Conservation (phyloP, 2,113 vertebrate species). For the Narcine bancroftii region DNA sequence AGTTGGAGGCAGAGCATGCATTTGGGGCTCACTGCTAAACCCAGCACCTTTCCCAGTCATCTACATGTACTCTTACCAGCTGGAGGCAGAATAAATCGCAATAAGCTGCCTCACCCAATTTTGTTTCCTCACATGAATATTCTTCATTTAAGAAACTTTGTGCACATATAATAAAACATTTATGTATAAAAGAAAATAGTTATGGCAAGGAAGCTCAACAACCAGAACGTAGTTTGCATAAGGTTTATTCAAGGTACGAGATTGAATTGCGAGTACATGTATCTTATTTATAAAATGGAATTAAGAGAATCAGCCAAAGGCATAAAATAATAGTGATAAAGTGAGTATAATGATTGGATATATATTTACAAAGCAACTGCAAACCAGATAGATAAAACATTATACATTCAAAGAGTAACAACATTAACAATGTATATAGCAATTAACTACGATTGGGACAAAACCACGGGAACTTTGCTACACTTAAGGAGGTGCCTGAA, state of each 20-base stretch:
- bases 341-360: constrained; percentile 5
- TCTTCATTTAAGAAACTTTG: no score
- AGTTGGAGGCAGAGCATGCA: not conserved
- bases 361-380: constrained; percentile 32
- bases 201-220: not conserved
- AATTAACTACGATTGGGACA: constrained; percentile 29
- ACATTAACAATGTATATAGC: constrained; percentile 17
- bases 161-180: not conserved
- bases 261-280: constrained; percentile 10
- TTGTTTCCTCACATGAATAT: not conserved
- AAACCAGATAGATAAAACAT: constrained; percentile 25
- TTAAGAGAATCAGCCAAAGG: constrained; percentile 29
- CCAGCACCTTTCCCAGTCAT: not conserved
- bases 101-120: not conserved
- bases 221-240: not conserved
- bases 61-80: not conserved
- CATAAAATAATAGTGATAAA: constrained; percentile 2
- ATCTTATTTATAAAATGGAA: constrained; percentile 36
- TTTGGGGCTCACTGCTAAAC: not conserved
- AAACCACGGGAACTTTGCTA: constrained; percentile 21
- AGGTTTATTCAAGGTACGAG: constrained; percentile 25
- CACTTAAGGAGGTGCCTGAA: not conserved
- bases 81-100: not conserved
- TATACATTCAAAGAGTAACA: constrained; percentile 21
- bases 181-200: not conserved